phyloP scores from a whole-genome alignment of 2,888 invertebrate species.

The Zootermopsis nevadensis region DNA sequence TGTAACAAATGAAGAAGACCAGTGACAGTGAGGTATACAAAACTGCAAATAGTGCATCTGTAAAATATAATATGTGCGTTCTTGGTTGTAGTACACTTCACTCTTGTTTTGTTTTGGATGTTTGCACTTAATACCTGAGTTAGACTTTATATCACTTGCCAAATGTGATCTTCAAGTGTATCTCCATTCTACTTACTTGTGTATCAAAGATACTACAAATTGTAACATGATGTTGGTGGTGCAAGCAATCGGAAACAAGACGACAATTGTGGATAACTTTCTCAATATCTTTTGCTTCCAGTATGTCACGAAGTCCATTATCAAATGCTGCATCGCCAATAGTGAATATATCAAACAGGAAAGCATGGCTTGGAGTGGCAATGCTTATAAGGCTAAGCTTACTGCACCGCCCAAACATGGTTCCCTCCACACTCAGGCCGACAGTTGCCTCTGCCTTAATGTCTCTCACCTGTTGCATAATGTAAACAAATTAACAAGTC shows the following conservation, averaged over 20 bases:
- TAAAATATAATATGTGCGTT: too few relatives aligned
- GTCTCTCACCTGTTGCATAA: neutral
- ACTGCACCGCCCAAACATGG: slow-evolving; percentile 1
- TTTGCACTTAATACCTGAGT: too few relatives aligned
- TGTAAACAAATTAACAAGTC: too few relatives aligned
- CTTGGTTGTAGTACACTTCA: too few relatives aligned
- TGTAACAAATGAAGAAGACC: too few relatives aligned
- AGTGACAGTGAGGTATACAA: too few relatives aligned
- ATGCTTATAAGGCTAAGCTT: neutral
- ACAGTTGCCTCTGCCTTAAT: neutral
- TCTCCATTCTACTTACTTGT: slow-evolving; percentile 4
- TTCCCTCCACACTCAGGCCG: slow-evolving; percentile 4
- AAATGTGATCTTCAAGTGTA: too few relatives aligned
- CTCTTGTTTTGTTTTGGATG: too few relatives aligned
- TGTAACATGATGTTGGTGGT: slow-evolving; percentile 16
- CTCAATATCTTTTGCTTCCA: slow-evolving; percentile 20
- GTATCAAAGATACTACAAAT: slow-evolving; percentile 18
- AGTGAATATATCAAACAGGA: slow-evolving; percentile 12
- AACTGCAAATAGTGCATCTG: too few relatives aligned
- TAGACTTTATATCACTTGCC: too few relatives aligned
- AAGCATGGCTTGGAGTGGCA: neutral
- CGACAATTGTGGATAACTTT: slow-evolving; percentile 30
- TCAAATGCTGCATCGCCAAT: slow-evolving; percentile 7
- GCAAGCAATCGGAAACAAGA: slow-evolving; percentile 28
- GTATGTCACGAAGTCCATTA: slow-evolving; percentile 6